Conservation (phyloP, 2,888 invertebrate genomes). For the Panorpa germanica region DNA sequence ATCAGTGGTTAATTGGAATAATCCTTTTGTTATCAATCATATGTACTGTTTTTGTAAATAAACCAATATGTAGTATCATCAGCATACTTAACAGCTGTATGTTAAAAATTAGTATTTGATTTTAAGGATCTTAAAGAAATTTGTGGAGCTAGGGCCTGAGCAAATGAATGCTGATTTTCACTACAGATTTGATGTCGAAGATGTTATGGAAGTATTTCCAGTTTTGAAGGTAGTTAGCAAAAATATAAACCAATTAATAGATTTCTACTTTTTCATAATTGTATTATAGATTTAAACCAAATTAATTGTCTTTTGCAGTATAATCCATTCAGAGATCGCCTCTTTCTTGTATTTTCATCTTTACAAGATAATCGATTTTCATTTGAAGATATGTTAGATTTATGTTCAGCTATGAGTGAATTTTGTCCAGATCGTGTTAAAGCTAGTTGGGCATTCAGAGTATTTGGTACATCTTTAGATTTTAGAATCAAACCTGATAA, state of each 20-base stretch:
- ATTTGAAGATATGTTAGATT: slow-evolving; percentile 60
- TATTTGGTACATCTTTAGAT: slow-evolving; percentile 39
- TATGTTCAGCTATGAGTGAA: slow-evolving; percentile 56
- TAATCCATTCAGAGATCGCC: slow-evolving; percentile 55
- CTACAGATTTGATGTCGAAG: slow-evolving; percentile 29
- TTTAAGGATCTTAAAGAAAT: slow-evolving; percentile 36
- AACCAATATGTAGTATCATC: no score
- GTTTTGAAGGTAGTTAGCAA: slow-evolving; percentile 35
- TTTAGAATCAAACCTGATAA: background rate
- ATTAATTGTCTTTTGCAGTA: slow-evolving; percentile 29
- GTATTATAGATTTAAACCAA: slow-evolving; percentile 7
- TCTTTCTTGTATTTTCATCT: slow-evolving; percentile 58
- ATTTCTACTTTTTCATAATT: slow-evolving; percentile 6
- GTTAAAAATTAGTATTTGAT: slow-evolving; percentile 8
- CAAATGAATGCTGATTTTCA: slow-evolving; percentile 25
- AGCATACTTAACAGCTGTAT: background rate
- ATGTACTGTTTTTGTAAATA: no score
- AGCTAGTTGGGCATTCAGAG: slow-evolving; percentile 56
- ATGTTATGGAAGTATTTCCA: slow-evolving; percentile 38
- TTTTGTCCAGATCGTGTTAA: slow-evolving; percentile 52
- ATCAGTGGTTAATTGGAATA: no score
- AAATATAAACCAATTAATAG: slow-evolving; percentile 9
- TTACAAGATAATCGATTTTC: slow-evolving; percentile 43
- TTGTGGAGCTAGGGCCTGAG: slow-evolving; percentile 28
- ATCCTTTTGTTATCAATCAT: no score